phyloP scores from a whole-genome alignment of 1,140 invertebrate genomes.

The Pogonognathellus flavescens region DNA sequence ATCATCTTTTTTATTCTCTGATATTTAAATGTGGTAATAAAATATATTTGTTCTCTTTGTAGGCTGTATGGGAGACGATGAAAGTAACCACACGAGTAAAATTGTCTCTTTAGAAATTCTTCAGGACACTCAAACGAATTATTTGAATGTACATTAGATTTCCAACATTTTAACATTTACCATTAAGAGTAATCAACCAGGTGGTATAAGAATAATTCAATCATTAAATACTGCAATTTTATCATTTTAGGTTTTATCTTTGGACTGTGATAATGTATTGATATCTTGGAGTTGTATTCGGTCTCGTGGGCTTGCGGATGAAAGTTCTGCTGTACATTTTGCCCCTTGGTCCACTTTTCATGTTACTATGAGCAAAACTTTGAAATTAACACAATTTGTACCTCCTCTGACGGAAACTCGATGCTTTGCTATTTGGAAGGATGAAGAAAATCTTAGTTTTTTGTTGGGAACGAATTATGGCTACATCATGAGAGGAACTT shows the following conservation, averaged over 20 bases:
- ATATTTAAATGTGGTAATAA: too few relatives aligned
- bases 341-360: conserved; percentile 57
- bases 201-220: too few relatives aligned
- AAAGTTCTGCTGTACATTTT: background rate
- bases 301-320: background rate
- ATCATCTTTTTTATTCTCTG: background rate
- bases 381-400: conserved; percentile 37
- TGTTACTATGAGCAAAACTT: conserved; percentile 41
- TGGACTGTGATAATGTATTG: conserved; percentile 9
- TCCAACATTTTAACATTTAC: too few relatives aligned
- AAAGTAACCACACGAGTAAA: conserved; percentile 11
- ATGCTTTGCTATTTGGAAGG: conserved; percentile 41
- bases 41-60: background rate
- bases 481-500: conserved; percentile 51
- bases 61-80: conserved; percentile 15
- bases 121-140: background rate
- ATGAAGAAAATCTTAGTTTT: conserved; percentile 22
- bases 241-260: conserved; percentile 1
- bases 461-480: conserved; percentile 58
- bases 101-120: background rate
- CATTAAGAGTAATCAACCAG: too few relatives aligned
- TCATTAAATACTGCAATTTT: too few relatives aligned
- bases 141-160: conserved; percentile 24
- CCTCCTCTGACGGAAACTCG: conserved; percentile 13
- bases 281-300: conserved; percentile 28